Evolutionary conservation across 2,888 invertebrate species (phyloP).

Genomic region (Junonia oenone): DNA sequence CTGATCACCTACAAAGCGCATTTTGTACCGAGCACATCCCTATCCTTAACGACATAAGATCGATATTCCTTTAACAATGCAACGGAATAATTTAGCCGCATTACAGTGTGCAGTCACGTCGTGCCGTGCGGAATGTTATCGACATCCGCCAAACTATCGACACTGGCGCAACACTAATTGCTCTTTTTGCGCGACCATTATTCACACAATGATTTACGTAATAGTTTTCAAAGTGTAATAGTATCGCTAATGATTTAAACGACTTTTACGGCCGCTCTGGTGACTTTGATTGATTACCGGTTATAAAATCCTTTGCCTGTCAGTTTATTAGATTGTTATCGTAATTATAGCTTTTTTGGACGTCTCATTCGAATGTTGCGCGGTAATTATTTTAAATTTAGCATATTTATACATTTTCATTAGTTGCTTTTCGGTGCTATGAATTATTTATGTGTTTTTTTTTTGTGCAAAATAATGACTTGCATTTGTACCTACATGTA

Average conservation of each 20-base stretch:
- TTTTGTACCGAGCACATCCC: slow-evolving; percentile 24
- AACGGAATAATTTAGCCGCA: slow-evolving; percentile 39
- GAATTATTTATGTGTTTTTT: not conserved
- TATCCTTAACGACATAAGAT: slow-evolving; percentile 37
- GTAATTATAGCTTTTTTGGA: slow-evolving; percentile 10
- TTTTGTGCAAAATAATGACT: no score
- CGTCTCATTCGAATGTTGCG: not conserved
- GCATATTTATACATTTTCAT: not conserved
- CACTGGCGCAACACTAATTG: slow-evolving; percentile 72
- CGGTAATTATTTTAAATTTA: not conserved
- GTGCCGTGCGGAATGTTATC: slow-evolving; percentile 64
- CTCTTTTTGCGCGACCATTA: slow-evolving; percentile 62
- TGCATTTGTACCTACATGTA: no score
- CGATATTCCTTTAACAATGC: slow-evolving; percentile 30
- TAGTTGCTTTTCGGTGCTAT: not conserved
- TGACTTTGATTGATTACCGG: slow-evolving; percentile 63
- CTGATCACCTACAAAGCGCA: slow-evolving; percentile 38
- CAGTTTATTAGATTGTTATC: slow-evolving; percentile 18
- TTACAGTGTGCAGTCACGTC: slow-evolving; percentile 69
- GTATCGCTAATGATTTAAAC: slow-evolving; percentile 60
- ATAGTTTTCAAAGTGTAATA: slow-evolving; percentile 50
- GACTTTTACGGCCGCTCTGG: slow-evolving; percentile 58
- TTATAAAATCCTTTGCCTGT: slow-evolving; percentile 23
- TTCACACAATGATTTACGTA: slow-evolving; percentile 70
- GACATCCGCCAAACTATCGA: slow-evolving; percentile 76